phyloP scores from a whole-genome alignment of 2,888 invertebrate species.

The Notodromas monacha region DNA sequence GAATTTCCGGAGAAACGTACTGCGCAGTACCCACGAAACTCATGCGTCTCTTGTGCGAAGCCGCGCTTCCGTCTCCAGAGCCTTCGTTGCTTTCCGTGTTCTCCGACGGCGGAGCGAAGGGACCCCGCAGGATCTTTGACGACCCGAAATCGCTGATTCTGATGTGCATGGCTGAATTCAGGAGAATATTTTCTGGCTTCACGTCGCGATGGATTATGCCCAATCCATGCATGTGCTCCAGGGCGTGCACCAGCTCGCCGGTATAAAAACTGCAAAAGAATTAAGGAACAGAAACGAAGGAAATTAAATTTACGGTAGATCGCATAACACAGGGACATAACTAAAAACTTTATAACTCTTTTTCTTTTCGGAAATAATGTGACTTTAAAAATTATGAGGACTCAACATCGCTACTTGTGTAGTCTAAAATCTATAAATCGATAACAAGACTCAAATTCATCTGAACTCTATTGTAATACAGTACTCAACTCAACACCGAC shows the following conservation, averaged over 20 bases:
- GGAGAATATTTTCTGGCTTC: constrained; percentile 86
- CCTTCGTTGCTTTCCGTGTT: not conserved
- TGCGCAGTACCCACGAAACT: constrained; percentile 96
- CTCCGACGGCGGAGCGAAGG: not conserved
- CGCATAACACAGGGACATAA: no score
- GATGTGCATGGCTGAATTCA: constrained; percentile 83
- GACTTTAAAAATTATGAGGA: no score
- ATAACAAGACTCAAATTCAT: no score
- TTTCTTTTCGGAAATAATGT: no score
- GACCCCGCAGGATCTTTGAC: constrained; percentile 33
- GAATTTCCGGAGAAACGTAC: constrained; percentile 85
- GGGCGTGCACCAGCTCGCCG: constrained; percentile 62
- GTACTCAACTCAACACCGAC: no score
- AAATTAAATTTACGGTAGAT: constrained; percentile 7
- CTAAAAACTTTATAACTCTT: no score
- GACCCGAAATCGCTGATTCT: constrained; percentile 91
- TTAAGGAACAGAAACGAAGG: constrained; percentile 11
- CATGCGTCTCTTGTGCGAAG: constrained; percentile 24
- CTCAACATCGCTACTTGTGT: no score
- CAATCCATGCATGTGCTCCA: constrained; percentile 60
- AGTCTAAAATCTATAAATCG: no score
- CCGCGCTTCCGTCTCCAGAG: not conserved
- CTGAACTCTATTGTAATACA: no score
- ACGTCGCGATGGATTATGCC: constrained; percentile 73
- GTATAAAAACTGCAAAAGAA: constrained; percentile 38